Evolutionary conservation across 2,797 vertebrate genomes (phyloP), one percentile per base, ranked within the genome.

Genomic region (Echeneis naucrates): DNA sequence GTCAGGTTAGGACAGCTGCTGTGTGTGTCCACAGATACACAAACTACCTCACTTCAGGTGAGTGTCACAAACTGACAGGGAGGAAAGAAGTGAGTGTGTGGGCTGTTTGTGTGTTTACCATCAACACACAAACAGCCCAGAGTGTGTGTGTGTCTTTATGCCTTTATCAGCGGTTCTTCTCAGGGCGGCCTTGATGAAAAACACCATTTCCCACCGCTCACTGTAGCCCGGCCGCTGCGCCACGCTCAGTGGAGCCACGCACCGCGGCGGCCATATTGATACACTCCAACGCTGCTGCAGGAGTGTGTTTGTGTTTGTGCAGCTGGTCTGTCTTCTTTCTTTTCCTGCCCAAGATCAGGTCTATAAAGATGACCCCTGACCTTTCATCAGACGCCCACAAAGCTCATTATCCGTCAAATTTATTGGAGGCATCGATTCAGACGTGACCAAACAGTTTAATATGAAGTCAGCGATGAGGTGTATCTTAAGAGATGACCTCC

Each of bases 121-220:
- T 5, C 59, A 27, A 11, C 52, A 27, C 26, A 24, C 52, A 19
- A 48, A 30, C 23, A 58, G n/a, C n/a, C n/a, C n/a, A n/a, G n/a
- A n/a, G n/a, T n/a, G n/a, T n/a, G n/a, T n/a, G n/a, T n/a, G n/a
- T n/a, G n/a, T n/a, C n/a, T n/a, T n/a, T n/a, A 70, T 30, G 67
- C 85, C 87, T 90, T 72, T 72, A 80, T 85, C 81, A 51, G 70
- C 13, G 11, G 58, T 55, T 66, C 72, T 77, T 71, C 30, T 9
- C 55, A 8, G 69, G 58, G 19, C 23, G 53, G 48, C 64, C 58
- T 14, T 87, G 91, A 88, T 82, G 84, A 83, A 89, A 85, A 88
- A 84, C 72, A 64, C 50, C 1, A 50, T 86, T 80, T 79, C 85
- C 87, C 85, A 89, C 84, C 64, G 73, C 70, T 44, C 84, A 75